Base-by-base conservation (phyloP, 2,113 vertebrate species). In the Mugil cephalus region DNA sequence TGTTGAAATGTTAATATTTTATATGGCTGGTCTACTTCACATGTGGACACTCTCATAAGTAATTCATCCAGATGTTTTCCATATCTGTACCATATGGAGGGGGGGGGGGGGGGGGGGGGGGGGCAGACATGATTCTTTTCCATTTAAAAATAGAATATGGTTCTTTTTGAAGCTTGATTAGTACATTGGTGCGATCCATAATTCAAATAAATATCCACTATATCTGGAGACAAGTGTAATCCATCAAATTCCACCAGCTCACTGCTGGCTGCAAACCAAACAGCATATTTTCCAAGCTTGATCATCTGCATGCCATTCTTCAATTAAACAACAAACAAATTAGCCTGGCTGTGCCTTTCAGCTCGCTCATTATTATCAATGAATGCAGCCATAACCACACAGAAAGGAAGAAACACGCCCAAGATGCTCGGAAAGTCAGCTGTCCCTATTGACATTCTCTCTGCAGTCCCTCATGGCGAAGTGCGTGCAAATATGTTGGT, bases 1-100 rank as follows among this genome's bases (percentile, higher is more conserved):
- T 74, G 82, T 80, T 88, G 72, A 81, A 83, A 89, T 84, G 68
- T 89, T 83, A 91, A 89, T 87, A 87, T 88, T 88, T 87, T 19
- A 86, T 86, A 74, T 50, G 52, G 51, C 46, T 66, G 69, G 79
- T 81, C 76, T 69, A 53, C 67, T 79, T 53, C 71, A 79, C 81
- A 88, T 80, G 78, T 90, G 76, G 77, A 84, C 68, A 80, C 35
- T 80, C 71, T 89, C 82, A 89, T 87, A 36, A 92, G 72, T 86
- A 68, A 89, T 89, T 92, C 79, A 87, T 87, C 64, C 77, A 78
- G 74, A 82, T 87, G 62, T 85, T 58, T 85, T 78, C 34, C 66
- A 75, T 59, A 68, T 48, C 47, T 52, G 3, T 43, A n/a, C 38
- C 19, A 47, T 46, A 70, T 4, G 8, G 48, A 69, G 24, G 43